These are phyloP conservation scores for Acipenser oxyrinchus DNA, from an alignment of 2,797 vertebrate genomes.

Conservation along the genomic window DNA sequence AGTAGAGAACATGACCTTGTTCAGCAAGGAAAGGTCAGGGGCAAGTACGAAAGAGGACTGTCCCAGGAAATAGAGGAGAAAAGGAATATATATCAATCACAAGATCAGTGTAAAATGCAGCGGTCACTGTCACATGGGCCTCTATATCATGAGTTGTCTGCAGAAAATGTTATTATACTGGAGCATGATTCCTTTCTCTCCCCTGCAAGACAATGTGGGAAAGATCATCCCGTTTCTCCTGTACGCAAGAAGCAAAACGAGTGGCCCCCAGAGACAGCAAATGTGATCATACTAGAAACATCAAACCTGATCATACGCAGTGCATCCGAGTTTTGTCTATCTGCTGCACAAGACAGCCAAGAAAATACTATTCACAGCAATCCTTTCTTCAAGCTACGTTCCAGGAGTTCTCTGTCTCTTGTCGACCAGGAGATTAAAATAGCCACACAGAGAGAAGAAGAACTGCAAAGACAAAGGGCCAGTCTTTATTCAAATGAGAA, in stretches of 20 bases:
- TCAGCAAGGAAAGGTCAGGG: neutral
- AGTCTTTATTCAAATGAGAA: constrained; percentile 39
- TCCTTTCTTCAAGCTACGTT: constrained; percentile 60
- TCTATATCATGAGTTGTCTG: constrained; percentile 49
- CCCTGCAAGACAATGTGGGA: constrained; percentile 2
- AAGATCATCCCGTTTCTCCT: neutral
- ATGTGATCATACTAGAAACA: constrained; percentile 51
- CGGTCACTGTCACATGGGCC: constrained; percentile 31
- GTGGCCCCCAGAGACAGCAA: constrained; percentile 36
- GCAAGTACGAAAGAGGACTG: constrained; percentile 6
- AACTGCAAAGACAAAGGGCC: constrained; percentile 52
- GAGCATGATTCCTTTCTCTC: constrained; percentile 41
- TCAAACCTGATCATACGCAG: constrained; percentile 56
- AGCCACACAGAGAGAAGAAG: constrained; percentile 54
- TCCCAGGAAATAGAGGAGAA: constrained; percentile 14
- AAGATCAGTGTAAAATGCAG: constrained; percentile 26
- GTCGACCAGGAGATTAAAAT: constrained; percentile 54
- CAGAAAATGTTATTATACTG: constrained; percentile 54
- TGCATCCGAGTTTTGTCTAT: constrained; percentile 53
- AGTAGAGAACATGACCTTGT: constrained; percentile 4
- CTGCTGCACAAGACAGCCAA: constrained; percentile 33
- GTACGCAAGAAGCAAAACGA: constrained; percentile 34
- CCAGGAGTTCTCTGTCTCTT: constrained; percentile 53
- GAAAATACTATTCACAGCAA: constrained; percentile 52
- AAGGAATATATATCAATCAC: constrained; percentile 9